phyloP scores from a whole-genome alignment of 1,140 invertebrate genomes.

The Drosophila subobscura region DNA sequence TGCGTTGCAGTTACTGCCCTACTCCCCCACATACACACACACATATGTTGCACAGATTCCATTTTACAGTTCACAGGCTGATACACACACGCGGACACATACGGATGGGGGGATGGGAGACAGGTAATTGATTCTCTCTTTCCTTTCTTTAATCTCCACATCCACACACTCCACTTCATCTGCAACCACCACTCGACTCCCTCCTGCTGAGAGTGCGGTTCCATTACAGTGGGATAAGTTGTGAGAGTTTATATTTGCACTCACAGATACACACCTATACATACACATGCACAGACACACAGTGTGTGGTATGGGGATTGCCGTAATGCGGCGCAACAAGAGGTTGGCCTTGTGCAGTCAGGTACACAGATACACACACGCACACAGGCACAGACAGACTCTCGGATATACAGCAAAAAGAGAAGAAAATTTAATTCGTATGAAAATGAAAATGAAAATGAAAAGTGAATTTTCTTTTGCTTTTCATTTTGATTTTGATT shows the following conservation, averaged over 20 bases:
- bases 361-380: slow-evolving; percentile 50
- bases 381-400: slow-evolving; percentile 14
- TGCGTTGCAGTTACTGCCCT: slow-evolving; percentile 21
- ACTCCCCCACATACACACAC: not conserved
- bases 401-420: slow-evolving; percentile 5
- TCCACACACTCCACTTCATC: too few species aligned
- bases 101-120: slow-evolving; percentile 24
- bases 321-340: slow-evolving; percentile 72
- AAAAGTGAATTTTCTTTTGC: slow-evolving; percentile 39
- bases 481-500: slow-evolving; percentile 6
- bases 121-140: slow-evolving; percentile 52
- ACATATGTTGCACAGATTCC: slow-evolving; percentile 8
- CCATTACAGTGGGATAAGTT: slow-evolving; percentile 31
- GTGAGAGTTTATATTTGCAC: slow-evolving; percentile 52
- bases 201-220: slow-evolving; percentile 11
- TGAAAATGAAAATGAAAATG: slow-evolving; percentile 43
- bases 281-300: not conserved
- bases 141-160: slow-evolving; percentile 1
- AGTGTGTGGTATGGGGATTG: slow-evolving; percentile 46
- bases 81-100: slow-evolving; percentile 14
- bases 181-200: not conserved
- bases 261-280: slow-evolving; percentile 7
- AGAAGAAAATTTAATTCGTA: slow-evolving; percentile 38
- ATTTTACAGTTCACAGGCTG: slow-evolving; percentile 38
- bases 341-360: slow-evolving; percentile 70